phyloP scores from a whole-genome alignment of 1,140 invertebrate species.

The Lamellibrachia luymesi region DNA sequence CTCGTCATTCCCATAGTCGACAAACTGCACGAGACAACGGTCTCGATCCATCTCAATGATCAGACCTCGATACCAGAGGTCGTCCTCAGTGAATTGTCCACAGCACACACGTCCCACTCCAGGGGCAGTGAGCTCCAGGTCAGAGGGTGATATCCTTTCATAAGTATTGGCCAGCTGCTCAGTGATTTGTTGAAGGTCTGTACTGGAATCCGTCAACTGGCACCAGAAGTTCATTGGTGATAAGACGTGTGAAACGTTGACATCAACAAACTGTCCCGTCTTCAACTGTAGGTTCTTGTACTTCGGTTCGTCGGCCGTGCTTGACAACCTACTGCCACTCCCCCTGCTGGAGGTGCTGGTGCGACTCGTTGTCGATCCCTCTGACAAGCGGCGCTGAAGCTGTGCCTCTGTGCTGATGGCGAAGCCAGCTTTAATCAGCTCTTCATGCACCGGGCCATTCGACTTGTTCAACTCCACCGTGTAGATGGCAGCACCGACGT shows the following conservation, averaged over 20 bases:
- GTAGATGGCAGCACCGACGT: neutral
- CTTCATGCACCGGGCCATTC: neutral
- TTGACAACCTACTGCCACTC: neutral
- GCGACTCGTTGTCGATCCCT: neutral
- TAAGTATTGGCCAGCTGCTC: conserved; percentile 38
- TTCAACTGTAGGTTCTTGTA: neutral
- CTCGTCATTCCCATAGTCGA: conserved; percentile 78
- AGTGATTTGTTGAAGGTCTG: conserved; percentile 51
- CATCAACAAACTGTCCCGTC: neutral
- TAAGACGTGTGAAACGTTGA: neutral
- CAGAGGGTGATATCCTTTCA: neutral
- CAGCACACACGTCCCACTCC: conserved; percentile 66
- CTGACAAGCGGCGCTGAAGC: conserved; percentile 2
- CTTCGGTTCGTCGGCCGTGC: neutral
- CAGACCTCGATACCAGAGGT: conserved; percentile 76
- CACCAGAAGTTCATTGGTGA: conserved; percentile 53
- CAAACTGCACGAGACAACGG: conserved; percentile 67
- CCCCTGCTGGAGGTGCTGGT: conserved; percentile 15
- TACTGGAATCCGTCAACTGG: conserved; percentile 46
- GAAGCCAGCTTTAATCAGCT: conserved; percentile 10
- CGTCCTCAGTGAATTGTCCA: conserved; percentile 72
- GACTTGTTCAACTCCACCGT: neutral
- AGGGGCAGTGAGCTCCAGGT: conserved; percentile 18
- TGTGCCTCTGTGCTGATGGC: neutral
- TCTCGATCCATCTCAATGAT: conserved; percentile 68